Conservation (phyloP, 2,888 invertebrate genomes). For the Aplocera efformata region DNA sequence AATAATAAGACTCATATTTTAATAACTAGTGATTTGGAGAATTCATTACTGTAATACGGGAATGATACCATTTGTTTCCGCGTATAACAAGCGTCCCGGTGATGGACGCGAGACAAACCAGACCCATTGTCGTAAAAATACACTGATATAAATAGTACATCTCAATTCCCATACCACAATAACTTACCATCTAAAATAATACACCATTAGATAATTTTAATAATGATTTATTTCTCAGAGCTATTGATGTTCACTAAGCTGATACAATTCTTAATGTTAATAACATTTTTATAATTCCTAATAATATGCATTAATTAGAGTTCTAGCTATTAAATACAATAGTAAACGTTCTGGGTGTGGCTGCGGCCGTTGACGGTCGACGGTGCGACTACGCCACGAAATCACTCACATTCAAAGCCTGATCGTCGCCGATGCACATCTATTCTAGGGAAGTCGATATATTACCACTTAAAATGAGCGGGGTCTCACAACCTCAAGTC, state of each 20-base stretch:
- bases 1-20: too few relatives aligned
- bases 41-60: too few relatives aligned
- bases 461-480: conserved; percentile 22
- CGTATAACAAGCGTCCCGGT: too few relatives aligned
- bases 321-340: conserved; percentile 79
- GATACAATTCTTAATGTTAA: conserved; percentile 77
- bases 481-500: conserved; percentile 9
- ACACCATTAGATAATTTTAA: conserved; percentile 78
- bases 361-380: conserved; percentile 47
- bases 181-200: conserved; percentile 48
- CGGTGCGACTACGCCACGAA: conserved; percentile 40
- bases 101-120: too few relatives aligned
- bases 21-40: too few relatives aligned
- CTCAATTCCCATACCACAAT: too few relatives aligned
- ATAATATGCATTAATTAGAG: conserved; percentile 79
- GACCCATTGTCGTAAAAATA: too few relatives aligned
- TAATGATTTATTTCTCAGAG: conserved; percentile 78
- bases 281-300: conserved; percentile 76
- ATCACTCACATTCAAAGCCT: conserved; percentile 28
- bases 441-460: conserved; percentile 23
- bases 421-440: conserved; percentile 25
- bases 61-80: too few relatives aligned
- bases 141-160: too few relatives aligned
- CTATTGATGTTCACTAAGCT: conserved; percentile 81
- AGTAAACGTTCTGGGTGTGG: conserved; percentile 59